A percentile compares a stretch with the other conserved stretches of the same genome.
phyloP scores from a whole-genome alignment of 2,888 invertebrate genomes.

The Aphrophora alni region DNA sequence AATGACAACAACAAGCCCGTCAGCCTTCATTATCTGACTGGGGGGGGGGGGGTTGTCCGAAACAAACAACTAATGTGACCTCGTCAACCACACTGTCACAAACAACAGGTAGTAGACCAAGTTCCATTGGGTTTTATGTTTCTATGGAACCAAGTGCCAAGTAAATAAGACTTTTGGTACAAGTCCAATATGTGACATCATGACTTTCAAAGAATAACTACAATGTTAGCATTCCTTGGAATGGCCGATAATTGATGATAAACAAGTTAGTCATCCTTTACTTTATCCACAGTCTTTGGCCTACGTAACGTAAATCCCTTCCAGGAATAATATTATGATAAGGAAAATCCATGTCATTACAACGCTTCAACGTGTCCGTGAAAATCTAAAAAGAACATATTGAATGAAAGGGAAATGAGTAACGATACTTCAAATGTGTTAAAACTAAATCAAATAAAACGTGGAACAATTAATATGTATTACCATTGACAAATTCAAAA shows the following conservation, averaged over 20 bases:
- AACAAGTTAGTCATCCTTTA: neutral
- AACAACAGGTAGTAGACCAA: neutral
- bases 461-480: no score
- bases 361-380: no score
- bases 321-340: no score
- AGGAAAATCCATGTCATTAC: no score
- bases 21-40: neutral
- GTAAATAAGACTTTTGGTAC: neutral
- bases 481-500: no score
- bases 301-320: no score
- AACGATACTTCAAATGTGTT: no score
- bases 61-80: neutral
- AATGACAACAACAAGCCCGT: constrained; percentile 3
- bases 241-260: neutral
- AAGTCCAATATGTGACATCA: neutral
- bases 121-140: neutral
- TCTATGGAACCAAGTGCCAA: neutral
- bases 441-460: no score
- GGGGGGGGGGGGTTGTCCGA: neutral
- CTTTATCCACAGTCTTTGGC: no score
- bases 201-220: neutral
- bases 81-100: neutral
- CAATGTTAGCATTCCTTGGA: neutral
- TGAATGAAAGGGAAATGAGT: no score
- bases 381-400: no score